Evolutionary conservation across 92 coral and sea anemone genomes (phyloP), one percentile per base, ranked within the genome.

Genomic region (Bergia sp.): DNA sequence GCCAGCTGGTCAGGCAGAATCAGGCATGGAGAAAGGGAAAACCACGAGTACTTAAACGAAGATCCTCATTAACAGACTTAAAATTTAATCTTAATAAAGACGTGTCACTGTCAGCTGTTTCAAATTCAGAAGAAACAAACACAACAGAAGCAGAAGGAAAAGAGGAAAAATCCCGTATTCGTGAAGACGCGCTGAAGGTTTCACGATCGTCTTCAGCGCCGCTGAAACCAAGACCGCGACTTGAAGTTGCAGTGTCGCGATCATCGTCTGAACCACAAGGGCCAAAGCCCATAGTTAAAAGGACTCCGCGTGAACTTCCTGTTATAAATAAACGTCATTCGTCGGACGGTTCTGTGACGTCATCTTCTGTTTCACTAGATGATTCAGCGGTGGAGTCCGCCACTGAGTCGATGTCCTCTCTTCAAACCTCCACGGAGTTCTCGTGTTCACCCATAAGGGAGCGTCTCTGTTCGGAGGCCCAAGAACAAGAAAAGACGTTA

Each of bases 151-250:
- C 84, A 11, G 89, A 79, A 18, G 18, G 81, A 61, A 86, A 64
- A 47, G 92, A 91, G 79, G 94, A 87, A 73, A 88, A 88, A 69
- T 86, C 86, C 4, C 90, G 90, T 66, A 38, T 87, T 7, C 94
- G 95, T 73, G 93, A 94, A 1, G 99, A 96, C 20, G 71, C 94
- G 2, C 73, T 90, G 61, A 95, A 84, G 86, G 86, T 97, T 39
- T 89, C 95, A 0, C 96, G 99, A 5, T 97, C 99, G 3, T 94
- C 98, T 15, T 97, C 99, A 40, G 99, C 94, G 53, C 99, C 99
- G 4, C 89, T 80, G 71, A 90, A 95, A 45, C 94, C 94, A 41
- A 91, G 97, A 43, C 94, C 94, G 41, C 98, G 98, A 69, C 96
- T 84, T 37, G 98, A 93, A 38, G 90, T 90, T 9, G 82, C 92